Conservation (phyloP, 2,888 invertebrate genomes). For the Trypoxylon attenuatum region DNA sequence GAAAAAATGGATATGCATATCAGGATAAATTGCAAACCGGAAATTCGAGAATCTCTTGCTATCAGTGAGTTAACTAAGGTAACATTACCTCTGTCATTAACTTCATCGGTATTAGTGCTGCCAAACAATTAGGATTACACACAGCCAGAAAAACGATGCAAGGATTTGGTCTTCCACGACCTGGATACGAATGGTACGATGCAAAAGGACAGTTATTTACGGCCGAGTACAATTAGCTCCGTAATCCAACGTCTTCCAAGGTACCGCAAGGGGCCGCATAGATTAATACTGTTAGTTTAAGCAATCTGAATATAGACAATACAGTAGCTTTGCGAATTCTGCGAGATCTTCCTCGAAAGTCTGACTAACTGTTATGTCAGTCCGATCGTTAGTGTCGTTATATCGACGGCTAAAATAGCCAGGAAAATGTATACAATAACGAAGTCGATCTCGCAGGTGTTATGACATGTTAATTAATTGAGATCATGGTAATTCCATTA, state of each 20-base stretch:
- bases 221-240: constrained; percentile 54
- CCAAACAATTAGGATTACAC: too few species aligned
- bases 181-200: constrained; percentile 13
- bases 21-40: too few species aligned
- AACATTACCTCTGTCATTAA: too few species aligned
- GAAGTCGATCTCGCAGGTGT: constrained; percentile 24
- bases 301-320: constrained; percentile 40
- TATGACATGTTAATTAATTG: constrained; percentile 37
- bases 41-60: too few species aligned
- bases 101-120: too few species aligned
- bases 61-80: too few species aligned
- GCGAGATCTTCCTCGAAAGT: constrained; percentile 33
- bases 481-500: constrained; percentile 11
- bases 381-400: too few species aligned
- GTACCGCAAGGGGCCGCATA: constrained; percentile 33
- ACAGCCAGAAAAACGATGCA: too few species aligned
- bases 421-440: background rate
- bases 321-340: constrained; percentile 19
- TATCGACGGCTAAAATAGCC: background rate
- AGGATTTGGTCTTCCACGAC: constrained; percentile 27
- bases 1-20: too few species aligned
- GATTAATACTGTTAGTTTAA: constrained; percentile 48
- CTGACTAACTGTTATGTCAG: too few species aligned
- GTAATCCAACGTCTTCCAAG: constrained; percentile 66
- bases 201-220: constrained; percentile 49